Base-by-base conservation (phyloP, 2,113 vertebrate species). In the Bos indicus region DNA sequence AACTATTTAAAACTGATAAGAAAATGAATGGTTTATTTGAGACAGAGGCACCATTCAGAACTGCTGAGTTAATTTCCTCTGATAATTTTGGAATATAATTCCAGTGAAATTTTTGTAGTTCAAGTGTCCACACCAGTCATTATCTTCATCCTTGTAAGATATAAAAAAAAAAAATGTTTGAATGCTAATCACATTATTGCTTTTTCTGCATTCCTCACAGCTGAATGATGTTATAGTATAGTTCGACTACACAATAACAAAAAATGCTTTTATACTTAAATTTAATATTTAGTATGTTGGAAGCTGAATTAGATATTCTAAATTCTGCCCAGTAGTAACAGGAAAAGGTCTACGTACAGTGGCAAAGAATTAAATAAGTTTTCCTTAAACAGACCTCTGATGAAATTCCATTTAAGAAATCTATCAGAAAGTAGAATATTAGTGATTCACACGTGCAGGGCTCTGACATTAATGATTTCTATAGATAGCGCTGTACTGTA, bases 1-100 rank as follows among this genome's bases (percentile, higher is more conserved):
- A 96, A 98, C 98, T 97, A 94, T 98, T 98, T 98, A 97, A 98
- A 98, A 97, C 54, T 80, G 81, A 97, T 97, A 54, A 95, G 94
- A 78, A 97, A 91, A 84, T 89, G 83, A 95, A n/a, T 86, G 40
- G 84, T 57, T 98, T 95, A 46, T 77, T 48, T 91, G 54, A 94
- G 26, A 43, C n/a, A 74, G 23, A 57, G 40, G 19, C 13, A 57
- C 17, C 56, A 96, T 91, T 96, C 81, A 89, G 91, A 98, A 88
- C 0, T 0, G 46, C 95, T 26, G 0, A 40, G 46, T 98, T 97
- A 0, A 0, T 98, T 98, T 96, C 56, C 21, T 95, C 89, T 71
- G 54, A 67, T 48, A 54, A 93, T 74, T 91, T 52, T 83, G 6
- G 7, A 87, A 88, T 57, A 43, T 28, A 92, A 87, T 90, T n/a